These are phyloP conservation scores for Drosophila ironensis DNA, from an alignment of 1,140 invertebrate species.

Conservation along the genomic window DNA sequence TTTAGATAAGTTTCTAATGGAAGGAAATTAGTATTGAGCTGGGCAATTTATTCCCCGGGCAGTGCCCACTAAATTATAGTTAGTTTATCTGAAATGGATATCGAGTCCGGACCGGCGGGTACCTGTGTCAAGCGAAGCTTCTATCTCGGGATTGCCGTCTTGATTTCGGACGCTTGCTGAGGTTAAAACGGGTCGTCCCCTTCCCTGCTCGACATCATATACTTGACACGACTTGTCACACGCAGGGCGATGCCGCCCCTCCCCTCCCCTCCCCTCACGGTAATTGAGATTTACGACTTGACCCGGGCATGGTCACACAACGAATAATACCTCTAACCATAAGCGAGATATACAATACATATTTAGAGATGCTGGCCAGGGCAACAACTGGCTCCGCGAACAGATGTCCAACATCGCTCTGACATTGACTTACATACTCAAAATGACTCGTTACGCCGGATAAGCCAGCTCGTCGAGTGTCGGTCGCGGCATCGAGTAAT, in stretches of 20 bases:
- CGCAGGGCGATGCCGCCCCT: background rate
- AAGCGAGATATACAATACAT: constrained; percentile 37
- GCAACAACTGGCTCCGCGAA: constrained; percentile 13
- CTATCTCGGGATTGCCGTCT: constrained; percentile 1
- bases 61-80: constrained; percentile 48
- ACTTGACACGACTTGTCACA: constrained; percentile 40
- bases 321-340: constrained; percentile 22
- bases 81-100: constrained; percentile 33
- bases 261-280: background rate
- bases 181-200: constrained; percentile 39
- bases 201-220: constrained; percentile 22
- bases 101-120: too few relatives aligned
- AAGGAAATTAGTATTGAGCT: constrained; percentile 47
- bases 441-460: constrained; percentile 28
- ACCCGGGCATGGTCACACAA: constrained; percentile 10
- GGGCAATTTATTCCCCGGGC: constrained; percentile 29
- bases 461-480: constrained; percentile 3
- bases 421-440: constrained; percentile 56
- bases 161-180: background rate
- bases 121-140: constrained; percentile 29
- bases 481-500: constrained; percentile 34
- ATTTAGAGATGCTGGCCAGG: constrained; percentile 35
- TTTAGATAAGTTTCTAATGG: constrained; percentile 55
- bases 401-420: constrained; percentile 44
- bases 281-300: constrained; percentile 52